Evolutionary conservation across 37 sponge, comb jelly and placozoan species (phyloP).

Genomic region (Beroe ovata): DNA sequence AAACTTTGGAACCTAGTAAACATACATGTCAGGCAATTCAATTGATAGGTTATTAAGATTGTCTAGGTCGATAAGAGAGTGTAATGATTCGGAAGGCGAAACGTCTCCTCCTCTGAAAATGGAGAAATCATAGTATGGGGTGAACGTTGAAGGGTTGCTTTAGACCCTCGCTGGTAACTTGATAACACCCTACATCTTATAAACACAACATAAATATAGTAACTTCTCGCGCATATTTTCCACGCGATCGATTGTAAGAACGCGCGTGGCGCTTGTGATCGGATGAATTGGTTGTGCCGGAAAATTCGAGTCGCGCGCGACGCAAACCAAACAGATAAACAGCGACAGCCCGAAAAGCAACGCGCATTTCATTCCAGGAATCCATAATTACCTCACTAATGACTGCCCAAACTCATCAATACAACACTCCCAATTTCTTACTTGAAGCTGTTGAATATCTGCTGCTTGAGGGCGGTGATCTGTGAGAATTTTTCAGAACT

Average conservation of each 20-base stretch:
- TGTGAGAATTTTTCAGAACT: constrained; percentile 15
- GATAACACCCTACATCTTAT: too few relatives aligned
- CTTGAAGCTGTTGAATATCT: constrained; percentile 32
- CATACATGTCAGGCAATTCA: constrained; percentile 54
- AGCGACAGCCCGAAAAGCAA: background rate
- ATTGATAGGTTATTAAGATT: constrained; percentile 55
- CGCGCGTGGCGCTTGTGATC: constrained; percentile 23
- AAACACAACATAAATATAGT: too few relatives aligned
- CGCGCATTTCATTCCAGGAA: background rate
- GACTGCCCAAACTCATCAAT: too few relatives aligned
- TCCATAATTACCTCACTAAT: background rate
- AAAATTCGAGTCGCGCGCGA: background rate
- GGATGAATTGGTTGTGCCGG: background rate
- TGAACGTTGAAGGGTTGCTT: too few relatives aligned
- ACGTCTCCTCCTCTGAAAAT: constrained; percentile 40
- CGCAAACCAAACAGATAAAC: background rate
- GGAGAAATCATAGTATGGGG: too few relatives aligned
- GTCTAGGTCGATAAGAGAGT: constrained; percentile 58
- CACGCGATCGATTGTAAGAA: background rate
- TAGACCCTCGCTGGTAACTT: too few relatives aligned
- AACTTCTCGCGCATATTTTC: too few relatives aligned
- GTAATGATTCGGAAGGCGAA: constrained; percentile 38
- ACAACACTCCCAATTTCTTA: background rate
- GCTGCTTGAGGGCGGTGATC: constrained; percentile 24
- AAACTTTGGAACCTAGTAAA: too few relatives aligned